Evolutionary conservation across 2,797 vertebrate genomes (phyloP), one percentile per base, ranked within the genome.

Genomic region (Pangasius macronema): DNA sequence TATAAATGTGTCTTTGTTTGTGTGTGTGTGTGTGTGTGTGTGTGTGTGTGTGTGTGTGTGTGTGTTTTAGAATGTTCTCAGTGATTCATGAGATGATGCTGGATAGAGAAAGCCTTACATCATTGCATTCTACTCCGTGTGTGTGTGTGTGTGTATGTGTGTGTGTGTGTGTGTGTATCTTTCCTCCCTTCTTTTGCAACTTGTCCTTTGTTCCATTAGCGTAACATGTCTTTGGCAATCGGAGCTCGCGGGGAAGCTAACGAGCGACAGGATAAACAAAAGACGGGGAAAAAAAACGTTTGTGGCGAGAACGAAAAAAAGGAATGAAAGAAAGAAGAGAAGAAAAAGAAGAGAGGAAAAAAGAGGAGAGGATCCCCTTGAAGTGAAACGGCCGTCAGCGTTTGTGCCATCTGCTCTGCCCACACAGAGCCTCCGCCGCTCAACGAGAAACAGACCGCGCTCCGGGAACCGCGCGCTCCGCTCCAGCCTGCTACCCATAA

Each of bases 201-300:
- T 87, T 72, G 83, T 88, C 89, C 88, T 91, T 92, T 91, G 88
- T 92, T 89, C 86, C 82, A 87, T 89, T 91, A 91, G 89, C 73
- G 84, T 91, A 89, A 91, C 84, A 88, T 89, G 83, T 89, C 86
- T 89, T 89, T 83, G 85, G 85, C 79, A 85, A 85, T 86, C 75
- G 80, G 86, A 89, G 86, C 86, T 91, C 89, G 88, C 87, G 90
- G 86, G 90, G 91, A 90, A 94, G 92, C 92, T 90, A 91, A 92
- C 91, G 86, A 91, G 90, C 24, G 67, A 30, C 79, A 80, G 86
- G 53, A 84, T 84, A 87, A 87, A 87, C 82, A 87, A 87, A 61
- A 86, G 46, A 59, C 33, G 55, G 14, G 33, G 27, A 76, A 86
- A 84, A 84, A 88, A 90, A 87, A 81, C 27, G 84, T 82, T 81